phyloP scores from a whole-genome alignment of 2,113 vertebrate genomes.

The Tympanuchus pallidicinctus region DNA sequence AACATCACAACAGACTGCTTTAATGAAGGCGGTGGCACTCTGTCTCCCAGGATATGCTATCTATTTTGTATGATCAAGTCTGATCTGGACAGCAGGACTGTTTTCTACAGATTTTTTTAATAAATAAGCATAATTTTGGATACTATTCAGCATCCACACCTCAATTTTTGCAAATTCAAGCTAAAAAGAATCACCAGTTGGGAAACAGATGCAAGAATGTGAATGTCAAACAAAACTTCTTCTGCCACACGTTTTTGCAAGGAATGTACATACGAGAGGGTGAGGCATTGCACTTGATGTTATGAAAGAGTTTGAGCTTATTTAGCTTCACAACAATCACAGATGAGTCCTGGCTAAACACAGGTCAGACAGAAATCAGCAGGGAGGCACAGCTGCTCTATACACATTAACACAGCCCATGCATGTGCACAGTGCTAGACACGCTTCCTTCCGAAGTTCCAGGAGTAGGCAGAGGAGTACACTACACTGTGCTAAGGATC shows the following conservation, averaged over 20 bases:
- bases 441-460: not conserved
- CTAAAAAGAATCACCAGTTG: not conserved
- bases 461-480: not conserved
- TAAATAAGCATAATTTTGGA: not conserved
- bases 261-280: accelerated
- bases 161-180: not conserved
- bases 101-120: not conserved
- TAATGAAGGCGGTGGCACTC: constrained; percentile 1
- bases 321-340: not conserved
- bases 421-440: not conserved
- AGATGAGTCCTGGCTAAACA: not conserved
- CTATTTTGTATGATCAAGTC: not conserved
- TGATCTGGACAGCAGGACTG: not conserved
- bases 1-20: not conserved
- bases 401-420: not conserved
- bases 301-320: not conserved
- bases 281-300: not conserved
- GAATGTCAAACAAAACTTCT: not conserved
- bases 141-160: not conserved
- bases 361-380: not conserved
- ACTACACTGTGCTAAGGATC: not conserved
- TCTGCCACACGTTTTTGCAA: not conserved
- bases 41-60: not conserved
- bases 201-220: not conserved
- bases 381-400: not conserved